Evolutionary conservation across 2,113 vertebrate genomes (phyloP).

Genomic region (Circaetus cinerascens): DNA sequence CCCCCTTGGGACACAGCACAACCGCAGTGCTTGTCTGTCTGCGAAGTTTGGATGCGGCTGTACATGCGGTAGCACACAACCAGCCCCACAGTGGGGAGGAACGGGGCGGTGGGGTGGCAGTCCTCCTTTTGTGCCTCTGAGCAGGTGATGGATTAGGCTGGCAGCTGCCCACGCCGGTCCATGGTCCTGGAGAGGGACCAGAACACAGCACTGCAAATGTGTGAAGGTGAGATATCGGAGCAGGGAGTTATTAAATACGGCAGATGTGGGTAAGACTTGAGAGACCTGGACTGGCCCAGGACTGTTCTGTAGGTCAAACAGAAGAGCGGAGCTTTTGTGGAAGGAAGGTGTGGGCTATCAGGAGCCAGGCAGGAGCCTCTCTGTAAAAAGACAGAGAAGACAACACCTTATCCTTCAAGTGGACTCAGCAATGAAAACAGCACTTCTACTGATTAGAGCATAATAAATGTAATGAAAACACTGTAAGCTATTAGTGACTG

Average conservation of each 20-base stretch:
- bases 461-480: conserved; percentile 3
- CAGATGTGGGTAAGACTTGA: background rate
- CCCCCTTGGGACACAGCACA: background rate
- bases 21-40: fast-evolving
- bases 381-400: background rate
- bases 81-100: background rate
- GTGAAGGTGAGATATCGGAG: background rate
- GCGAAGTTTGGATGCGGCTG: background rate
- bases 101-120: background rate
- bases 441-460: background rate
- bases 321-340: background rate
- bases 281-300: background rate
- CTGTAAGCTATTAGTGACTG: background rate
- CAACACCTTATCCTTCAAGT: background rate
- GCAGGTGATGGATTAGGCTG: background rate
- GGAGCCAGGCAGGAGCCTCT: background rate
- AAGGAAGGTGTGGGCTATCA: background rate
- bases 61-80: background rate
- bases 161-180: fast-evolving
- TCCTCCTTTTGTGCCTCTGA: background rate
- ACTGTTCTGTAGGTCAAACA: background rate
- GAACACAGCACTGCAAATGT: background rate
- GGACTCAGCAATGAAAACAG: background rate
- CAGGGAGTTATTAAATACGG: background rate
- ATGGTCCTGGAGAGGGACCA: background rate